These are phyloP conservation scores for Theropithecus gelada DNA, from an alignment of 2,113 vertebrate genomes.

Conservation along the genomic window DNA sequence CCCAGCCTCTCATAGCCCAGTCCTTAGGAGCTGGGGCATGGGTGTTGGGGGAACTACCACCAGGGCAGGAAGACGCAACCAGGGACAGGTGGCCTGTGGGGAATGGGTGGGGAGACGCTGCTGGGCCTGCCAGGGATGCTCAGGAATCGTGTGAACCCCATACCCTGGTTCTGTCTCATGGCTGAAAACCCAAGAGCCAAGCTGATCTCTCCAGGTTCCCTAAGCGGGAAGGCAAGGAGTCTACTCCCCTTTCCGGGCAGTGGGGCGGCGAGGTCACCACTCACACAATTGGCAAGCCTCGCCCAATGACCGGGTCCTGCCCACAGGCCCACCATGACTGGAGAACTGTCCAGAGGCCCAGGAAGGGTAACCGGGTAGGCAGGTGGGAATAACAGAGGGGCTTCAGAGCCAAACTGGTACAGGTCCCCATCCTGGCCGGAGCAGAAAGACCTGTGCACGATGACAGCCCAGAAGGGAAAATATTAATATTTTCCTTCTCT, in stretches of 20 bases:
- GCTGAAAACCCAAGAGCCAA: neutral
- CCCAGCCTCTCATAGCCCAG: neutral
- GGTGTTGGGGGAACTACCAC: neutral
- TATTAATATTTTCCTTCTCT: neutral
- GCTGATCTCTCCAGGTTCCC: neutral
- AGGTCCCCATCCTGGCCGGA: neutral
- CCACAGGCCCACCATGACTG: neutral
- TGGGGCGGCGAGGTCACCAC: neutral
- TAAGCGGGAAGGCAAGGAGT: neutral
- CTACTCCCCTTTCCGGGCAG: neutral
- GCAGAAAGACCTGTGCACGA: neutral
- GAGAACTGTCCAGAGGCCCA: neutral
- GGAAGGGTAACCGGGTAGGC: neutral
- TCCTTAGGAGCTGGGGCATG: neutral
- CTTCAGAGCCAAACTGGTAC: neutral
- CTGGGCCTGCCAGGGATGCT: neutral
- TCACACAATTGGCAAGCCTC: neutral
- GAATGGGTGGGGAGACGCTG: neutral
- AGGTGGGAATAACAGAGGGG: neutral
- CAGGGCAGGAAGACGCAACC: neutral
- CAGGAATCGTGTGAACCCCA: neutral
- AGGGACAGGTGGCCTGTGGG: neutral
- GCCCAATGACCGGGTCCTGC: neutral
- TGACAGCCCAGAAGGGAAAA: too few relatives aligned
- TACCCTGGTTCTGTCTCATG: neutral